phyloP scores from a whole-genome alignment of 2,797 vertebrate species.

The Phylloscopus collybita region DNA sequence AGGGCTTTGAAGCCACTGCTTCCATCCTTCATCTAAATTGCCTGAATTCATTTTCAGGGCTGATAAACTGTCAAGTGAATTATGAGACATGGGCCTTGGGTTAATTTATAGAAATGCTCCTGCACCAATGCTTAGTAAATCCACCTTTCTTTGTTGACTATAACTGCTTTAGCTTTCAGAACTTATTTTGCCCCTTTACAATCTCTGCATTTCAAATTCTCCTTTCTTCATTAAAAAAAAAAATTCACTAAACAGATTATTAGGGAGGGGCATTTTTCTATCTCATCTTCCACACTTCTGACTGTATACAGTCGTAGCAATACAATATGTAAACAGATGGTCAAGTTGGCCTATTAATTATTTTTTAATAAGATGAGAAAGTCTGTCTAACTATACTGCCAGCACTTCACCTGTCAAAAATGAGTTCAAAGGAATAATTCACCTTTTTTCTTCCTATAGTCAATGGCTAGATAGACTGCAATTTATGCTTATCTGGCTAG shows the following conservation, averaged over 20 bases:
- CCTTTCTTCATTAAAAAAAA: neutral
- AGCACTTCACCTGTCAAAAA: slow-evolving; percentile 21
- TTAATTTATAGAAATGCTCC: slow-evolving; percentile 63
- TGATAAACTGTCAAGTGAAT: slow-evolving; percentile 69
- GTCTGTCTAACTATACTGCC: neutral
- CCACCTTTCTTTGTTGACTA: neutral
- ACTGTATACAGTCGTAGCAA: neutral
- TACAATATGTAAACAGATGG: slow-evolving; percentile 10
- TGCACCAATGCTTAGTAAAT: slow-evolving; percentile 15
- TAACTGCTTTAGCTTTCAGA: slow-evolving; percentile 22
- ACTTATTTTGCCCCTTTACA: neutral
- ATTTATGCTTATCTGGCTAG: slow-evolving; percentile 13
- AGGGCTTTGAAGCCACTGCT: slow-evolving; percentile 27
- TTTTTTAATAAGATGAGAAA: neutral
- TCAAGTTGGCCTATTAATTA: neutral
- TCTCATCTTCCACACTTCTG: neutral
- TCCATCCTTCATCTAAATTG: slow-evolving; percentile 71
- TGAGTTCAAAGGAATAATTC: slow-evolving; percentile 38
- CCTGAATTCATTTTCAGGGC: slow-evolving; percentile 60
- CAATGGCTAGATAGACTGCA: neutral
- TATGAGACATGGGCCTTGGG: slow-evolving; percentile 32
- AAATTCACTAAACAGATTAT: neutral
- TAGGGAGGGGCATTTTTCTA: neutral
- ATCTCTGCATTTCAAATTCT: neutral
- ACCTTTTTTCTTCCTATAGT: slow-evolving; percentile 11